Evolutionary conservation across 2,888 invertebrate genomes (phyloP), one percentile per base, ranked within the genome.

Genomic region (Dinocampus coccinellae): DNA sequence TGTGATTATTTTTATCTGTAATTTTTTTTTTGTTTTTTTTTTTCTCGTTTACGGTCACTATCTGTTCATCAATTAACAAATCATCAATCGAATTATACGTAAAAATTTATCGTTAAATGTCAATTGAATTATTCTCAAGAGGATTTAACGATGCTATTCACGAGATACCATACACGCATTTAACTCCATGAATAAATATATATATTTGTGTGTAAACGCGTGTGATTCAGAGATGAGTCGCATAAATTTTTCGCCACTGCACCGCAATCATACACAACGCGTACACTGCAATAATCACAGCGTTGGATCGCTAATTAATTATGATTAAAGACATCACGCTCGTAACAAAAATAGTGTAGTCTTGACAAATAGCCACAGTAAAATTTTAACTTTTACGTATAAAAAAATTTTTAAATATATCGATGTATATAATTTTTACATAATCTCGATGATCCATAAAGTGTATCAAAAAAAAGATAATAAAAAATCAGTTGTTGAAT

Each of bases 161-260:
- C 11, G 13, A 34, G 42, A 16, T 63, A 33, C 16, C 26, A 34
- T 26, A 39, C 57, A 66, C 22, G 39, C 22, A 66, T 24, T 9
- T 3, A 6, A 65, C 10, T 24, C 16, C 34, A 26, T 7, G n/a
- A 11, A 34, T 57, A 53, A 22, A 26, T 47, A 22, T 55, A 57
- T 36, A 34, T 65, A 62, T 62, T 22, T 22, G 26, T 20, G 24
- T n/a, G 24, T 64, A 55, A 52, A 42, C 58, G 36, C 67, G 52
- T 42, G 58, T 68, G 58, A 66, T 36, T 66, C 57, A 57, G 66
- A 66, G 36, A 66, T 55, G 66, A 57, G 24, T 66, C 57, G 66
- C 75, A 77, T 77, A 76, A 77, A 76, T 77, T 77, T 76, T 75
- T 77, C 76, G 73, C 72, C 73, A 76, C 76, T 60, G 73, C 70